These are phyloP conservation scores for Ptychochromis oligacanthus DNA, from an alignment of 2,113 vertebrate species.

Conservation along the genomic window DNA sequence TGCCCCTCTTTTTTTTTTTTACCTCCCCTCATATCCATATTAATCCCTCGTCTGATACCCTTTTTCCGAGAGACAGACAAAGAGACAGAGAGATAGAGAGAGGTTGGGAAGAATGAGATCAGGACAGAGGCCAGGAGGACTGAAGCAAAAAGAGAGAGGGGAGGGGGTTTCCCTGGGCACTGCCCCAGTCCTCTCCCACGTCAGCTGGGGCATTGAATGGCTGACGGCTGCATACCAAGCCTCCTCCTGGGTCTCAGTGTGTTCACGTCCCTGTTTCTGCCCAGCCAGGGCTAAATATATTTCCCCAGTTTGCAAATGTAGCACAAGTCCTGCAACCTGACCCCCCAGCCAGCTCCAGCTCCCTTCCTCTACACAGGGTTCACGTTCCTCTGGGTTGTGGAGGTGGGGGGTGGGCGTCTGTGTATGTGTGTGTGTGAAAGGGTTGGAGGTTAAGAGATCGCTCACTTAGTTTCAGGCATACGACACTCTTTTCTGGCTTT, in stretches of 20 bases:
- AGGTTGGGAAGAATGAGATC: slow-evolving; percentile 21
- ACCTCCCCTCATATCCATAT: slow-evolving; percentile 4
- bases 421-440: slow-evolving; percentile 51
- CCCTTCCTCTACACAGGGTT: slow-evolving; percentile 78
- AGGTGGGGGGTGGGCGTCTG: slow-evolving; percentile 41
- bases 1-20: not conserved
- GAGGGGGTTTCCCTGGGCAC: slow-evolving; percentile 66
- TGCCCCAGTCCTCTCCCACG: slow-evolving; percentile 63
- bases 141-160: slow-evolving; percentile 17
- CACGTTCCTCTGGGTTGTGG: slow-evolving; percentile 75
- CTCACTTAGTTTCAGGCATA: slow-evolving; percentile 74
- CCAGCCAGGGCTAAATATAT: slow-evolving; percentile 91
- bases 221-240: slow-evolving; percentile 82
- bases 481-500: slow-evolving; percentile 65
- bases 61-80: not conserved
- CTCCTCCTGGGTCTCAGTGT: slow-evolving; percentile 74
- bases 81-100: slow-evolving; percentile 4
- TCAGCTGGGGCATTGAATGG: slow-evolving; percentile 75
- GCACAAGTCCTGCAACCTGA: slow-evolving; percentile 94
- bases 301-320: slow-evolving; percentile 91
- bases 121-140: slow-evolving; percentile 12
- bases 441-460: slow-evolving; percentile 72
- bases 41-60: slow-evolving; percentile 27
- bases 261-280: slow-evolving; percentile 78
- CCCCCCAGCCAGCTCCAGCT: slow-evolving; percentile 67